A percentile compares a stretch with the other conserved stretches of the same genome.
phyloP scores from a whole-genome alignment of 2,888 invertebrate genomes.

The Orthosia cruda region DNA sequence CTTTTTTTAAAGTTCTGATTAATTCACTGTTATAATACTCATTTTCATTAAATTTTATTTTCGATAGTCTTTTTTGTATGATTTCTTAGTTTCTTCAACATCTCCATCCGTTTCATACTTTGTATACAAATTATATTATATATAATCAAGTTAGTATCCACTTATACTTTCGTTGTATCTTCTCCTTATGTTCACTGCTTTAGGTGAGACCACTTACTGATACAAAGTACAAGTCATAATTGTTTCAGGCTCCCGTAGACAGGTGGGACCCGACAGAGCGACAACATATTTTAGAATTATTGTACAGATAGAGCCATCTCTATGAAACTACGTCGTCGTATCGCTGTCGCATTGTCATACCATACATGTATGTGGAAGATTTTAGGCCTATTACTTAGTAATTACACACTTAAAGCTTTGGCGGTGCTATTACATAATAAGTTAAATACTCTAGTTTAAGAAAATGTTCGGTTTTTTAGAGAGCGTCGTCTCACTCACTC shows the following conservation, averaged over 20 bases:
- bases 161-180: neutral
- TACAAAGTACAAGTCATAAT: neutral
- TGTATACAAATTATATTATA: neutral
- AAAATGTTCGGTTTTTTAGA: neutral
- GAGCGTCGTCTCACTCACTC: neutral
- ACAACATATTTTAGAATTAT: too few relatives aligned
- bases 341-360: too few relatives aligned
- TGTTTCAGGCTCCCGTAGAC: too few relatives aligned
- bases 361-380: too few relatives aligned
- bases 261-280: too few relatives aligned
- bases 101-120: neutral
- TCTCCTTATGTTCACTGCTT: neutral
- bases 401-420: slow-evolving; percentile 17
- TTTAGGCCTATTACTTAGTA: neutral
- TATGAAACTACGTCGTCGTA: too few relatives aligned
- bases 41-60: neutral
- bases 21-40: neutral
- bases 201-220: neutral
- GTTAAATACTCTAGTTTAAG: neutral
- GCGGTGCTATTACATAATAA: neutral
- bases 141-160: neutral
- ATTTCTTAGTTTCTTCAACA: neutral
- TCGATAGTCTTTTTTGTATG: neutral
- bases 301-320: too few relatives aligned
- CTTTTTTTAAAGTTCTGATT: neutral